Conservation (phyloP, 30 jellyfish, hydroid and myxozoan genomes). For the Chrysaora quinquecirrha region DNA sequence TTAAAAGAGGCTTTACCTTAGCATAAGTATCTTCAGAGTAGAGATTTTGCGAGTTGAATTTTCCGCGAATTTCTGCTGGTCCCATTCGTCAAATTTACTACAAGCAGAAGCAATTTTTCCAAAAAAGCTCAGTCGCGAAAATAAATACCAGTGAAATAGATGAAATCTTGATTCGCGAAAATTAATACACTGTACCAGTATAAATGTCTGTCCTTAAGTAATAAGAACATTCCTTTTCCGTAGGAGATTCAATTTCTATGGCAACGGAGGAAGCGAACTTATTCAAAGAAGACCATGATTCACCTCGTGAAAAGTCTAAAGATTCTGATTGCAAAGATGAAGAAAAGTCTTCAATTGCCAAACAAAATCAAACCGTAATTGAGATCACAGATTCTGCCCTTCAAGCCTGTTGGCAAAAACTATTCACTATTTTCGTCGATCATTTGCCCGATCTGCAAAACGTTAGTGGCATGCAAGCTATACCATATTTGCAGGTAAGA, state of each 20-base stretch:
- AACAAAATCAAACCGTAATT: constrained; percentile 15
- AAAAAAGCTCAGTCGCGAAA: too few relatives aligned
- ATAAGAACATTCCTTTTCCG: too few relatives aligned
- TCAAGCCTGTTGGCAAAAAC: constrained; percentile 72
- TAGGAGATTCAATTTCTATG: not conserved
- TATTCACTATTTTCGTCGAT: constrained; percentile 60
- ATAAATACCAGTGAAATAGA: too few relatives aligned
- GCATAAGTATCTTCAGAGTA: too few relatives aligned
- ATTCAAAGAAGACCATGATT: constrained; percentile 5
- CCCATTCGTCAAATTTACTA: too few relatives aligned
- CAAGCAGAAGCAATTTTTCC: too few relatives aligned
- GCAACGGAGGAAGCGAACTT: not conserved
- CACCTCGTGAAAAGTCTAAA: constrained; percentile 1
- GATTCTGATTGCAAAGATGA: not conserved
- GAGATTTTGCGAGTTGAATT: too few relatives aligned
- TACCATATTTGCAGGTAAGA: constrained; percentile 90
- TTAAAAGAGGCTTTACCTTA: too few relatives aligned
- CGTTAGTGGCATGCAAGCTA: constrained; percentile 84
- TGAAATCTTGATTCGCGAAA: too few relatives aligned
- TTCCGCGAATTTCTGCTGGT: too few relatives aligned
- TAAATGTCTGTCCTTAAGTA: too few relatives aligned
- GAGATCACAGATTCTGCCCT: constrained; percentile 68
- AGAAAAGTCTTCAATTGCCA: constrained; percentile 1
- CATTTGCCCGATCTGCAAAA: constrained; percentile 76
- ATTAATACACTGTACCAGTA: too few relatives aligned